These are phyloP conservation scores for Rana temporaria DNA, from an alignment of 2,113 vertebrate species.

Conservation along the genomic window DNA sequence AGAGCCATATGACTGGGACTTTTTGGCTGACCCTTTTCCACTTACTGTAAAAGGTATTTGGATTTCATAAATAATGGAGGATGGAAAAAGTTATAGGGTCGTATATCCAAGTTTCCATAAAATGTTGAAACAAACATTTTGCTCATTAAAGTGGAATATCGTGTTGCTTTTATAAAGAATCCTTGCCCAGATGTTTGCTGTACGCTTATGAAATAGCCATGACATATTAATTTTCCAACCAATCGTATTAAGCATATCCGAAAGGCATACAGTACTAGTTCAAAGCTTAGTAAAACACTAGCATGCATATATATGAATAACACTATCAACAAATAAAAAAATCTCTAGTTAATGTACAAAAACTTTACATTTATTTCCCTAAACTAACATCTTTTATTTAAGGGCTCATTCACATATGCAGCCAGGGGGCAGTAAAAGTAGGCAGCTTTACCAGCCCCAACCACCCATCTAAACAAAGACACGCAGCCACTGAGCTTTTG, in stretches of 20 bases:
- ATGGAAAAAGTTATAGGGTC: slow-evolving; percentile 33
- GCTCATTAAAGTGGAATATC: slow-evolving; percentile 28
- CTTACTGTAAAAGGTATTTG: slow-evolving; percentile 37
- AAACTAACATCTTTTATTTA: too few species aligned
- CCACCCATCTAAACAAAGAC: too few species aligned
- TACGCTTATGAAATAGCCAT: background rate
- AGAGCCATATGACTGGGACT: slow-evolving; percentile 57
- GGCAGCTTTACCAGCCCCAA: too few species aligned
- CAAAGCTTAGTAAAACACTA: too few species aligned
- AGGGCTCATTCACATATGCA: too few species aligned
- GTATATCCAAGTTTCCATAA: slow-evolving; percentile 34
- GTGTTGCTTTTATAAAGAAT: slow-evolving; percentile 12
- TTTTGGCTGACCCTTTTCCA: slow-evolving; percentile 36
- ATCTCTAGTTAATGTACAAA: too few species aligned
- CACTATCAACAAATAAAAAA: too few species aligned
- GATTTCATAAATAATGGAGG: slow-evolving; percentile 36
- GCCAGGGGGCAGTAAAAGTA: too few species aligned
- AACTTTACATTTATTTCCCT: too few species aligned
- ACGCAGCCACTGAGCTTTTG: too few species aligned
- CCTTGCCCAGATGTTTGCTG: slow-evolving; percentile 20
- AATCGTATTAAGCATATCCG: background rate
- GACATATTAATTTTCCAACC: background rate
- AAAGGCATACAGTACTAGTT: too few species aligned
- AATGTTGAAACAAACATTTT: slow-evolving; percentile 32
- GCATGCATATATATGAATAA: too few species aligned